Evolutionary conservation across 2,113 vertebrate species (phyloP).

Genomic region (Electrona antarctica): DNA sequence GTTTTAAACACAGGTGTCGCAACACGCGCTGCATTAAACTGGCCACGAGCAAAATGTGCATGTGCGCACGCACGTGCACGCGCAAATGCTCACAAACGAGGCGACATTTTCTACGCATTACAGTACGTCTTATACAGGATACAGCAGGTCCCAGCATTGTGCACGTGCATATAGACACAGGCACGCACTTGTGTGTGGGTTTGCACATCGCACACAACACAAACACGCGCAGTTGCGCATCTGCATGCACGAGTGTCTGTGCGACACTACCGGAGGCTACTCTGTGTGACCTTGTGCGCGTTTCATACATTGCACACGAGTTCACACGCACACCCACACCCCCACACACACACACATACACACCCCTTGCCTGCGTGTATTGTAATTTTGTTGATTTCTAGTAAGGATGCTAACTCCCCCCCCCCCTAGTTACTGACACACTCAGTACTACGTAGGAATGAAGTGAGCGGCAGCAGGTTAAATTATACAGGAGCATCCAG

Average conservation of each 20-base stretch:
- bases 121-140: too few species aligned
- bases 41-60: conserved; percentile 19
- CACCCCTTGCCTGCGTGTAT: neutral
- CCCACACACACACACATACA: neutral
- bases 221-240: neutral
- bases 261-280: neutral
- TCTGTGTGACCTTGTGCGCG: neutral
- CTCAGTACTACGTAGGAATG: conserved; percentile 59
- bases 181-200: neutral
- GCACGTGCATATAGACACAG: neutral
- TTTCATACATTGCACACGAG: neutral
- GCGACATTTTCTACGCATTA: too few species aligned
- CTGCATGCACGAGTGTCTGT: neutral
- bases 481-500: conserved; percentile 80
- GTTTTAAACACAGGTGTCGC: too few species aligned
- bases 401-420: conserved; percentile 17
- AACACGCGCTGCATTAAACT: too few species aligned
- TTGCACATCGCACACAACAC: neutral
- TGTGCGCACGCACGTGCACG: neutral
- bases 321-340: neutral
- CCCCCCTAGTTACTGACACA: conserved; percentile 51
- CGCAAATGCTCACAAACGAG: neutral
- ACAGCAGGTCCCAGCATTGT: neutral
- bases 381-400: neutral
- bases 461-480: conserved; percentile 68